Evolutionary conservation across 2,797 vertebrate genomes (phyloP), one percentile per base, ranked within the genome.

Genomic region (Austrolebias charrua): DNA sequence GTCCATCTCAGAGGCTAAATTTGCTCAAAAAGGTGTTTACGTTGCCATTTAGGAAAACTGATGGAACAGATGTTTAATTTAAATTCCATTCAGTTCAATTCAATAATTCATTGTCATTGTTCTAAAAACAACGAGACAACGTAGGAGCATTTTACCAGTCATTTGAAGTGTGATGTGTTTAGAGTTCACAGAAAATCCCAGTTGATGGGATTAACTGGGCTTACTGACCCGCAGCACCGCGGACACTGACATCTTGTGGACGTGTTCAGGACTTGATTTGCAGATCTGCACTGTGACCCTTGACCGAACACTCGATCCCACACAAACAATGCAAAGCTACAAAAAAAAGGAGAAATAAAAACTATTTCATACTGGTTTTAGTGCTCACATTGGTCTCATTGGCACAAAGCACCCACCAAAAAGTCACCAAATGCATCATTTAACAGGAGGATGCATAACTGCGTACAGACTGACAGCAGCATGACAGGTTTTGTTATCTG

Each of bases 231-330:
- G 55, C 58, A 15, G 52, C 13, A 13, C 65, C 61, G 58, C 66
- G 52, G 20, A 82, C 57, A 76, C 71, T 79, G 85, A 87, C 89
- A 81, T 76, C 89, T 84, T 70, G 81, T 87, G 89, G 84, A 65
- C 45, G 45, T 16, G 53, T 48, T 24, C 51, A 59, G 63, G 45
- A 73, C 47, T 74, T 33, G 54, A 53, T 48, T 40, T 13, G 2
- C 12, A 45, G 28, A 11, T 38, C 24, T 57, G 29, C 12, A 35
- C 16, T 52, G 19, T 50, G 24, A 48, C 43, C 42, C 60, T 63
- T 60, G 18, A 35, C 35, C 11, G 19, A 55, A 20, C 14, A 28
- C 5, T 3, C 20, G 24, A 45, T 7, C n/a, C 15, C 44, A 28
- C 15, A 38, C 6, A 11, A 24, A 4, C 53, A n/a, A 7, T 18